Conservation (phyloP, 2,888 invertebrate genomes). For the Nomada fucata region DNA sequence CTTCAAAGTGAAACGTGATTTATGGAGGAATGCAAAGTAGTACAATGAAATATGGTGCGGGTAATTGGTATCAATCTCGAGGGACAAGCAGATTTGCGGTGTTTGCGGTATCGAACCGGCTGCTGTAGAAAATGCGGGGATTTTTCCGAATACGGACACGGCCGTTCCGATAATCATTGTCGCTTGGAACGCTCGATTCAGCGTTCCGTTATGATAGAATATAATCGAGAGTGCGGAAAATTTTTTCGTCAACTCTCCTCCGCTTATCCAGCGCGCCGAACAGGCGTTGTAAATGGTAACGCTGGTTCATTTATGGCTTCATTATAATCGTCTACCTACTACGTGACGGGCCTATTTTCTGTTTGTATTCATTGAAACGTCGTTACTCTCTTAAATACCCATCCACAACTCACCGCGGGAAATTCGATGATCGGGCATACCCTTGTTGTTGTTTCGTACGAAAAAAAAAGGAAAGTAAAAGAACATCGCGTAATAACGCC, state of each 20-base stretch:
- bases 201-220: neutral
- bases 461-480: neutral
- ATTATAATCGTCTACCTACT: slow-evolving; percentile 19
- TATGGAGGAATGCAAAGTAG: slow-evolving; percentile 12
- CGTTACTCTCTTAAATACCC: slow-evolving; percentile 19
- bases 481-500: slow-evolving; percentile 1
- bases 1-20: too few relatives aligned
- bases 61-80: slow-evolving; percentile 8
- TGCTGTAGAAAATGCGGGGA: neutral
- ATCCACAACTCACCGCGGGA: neutral
- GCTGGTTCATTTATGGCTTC: slow-evolving; percentile 16
- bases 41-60: neutral
- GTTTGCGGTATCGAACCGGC: neutral
- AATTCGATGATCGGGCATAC: slow-evolving; percentile 22
- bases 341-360: slow-evolving; percentile 10
- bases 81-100: neutral
- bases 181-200: slow-evolving; percentile 12
- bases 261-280: slow-evolving; percentile 26
- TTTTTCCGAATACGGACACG: neutral
- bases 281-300: slow-evolving; percentile 4
- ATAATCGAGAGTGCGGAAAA: slow-evolving; percentile 17
- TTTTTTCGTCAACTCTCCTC: slow-evolving; percentile 50
- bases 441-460: neutral
- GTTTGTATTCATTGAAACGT: slow-evolving; percentile 14
- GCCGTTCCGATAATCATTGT: neutral